phyloP scores from a whole-genome alignment of 2,888 invertebrate genomes.

The Netelia fuscicornis region DNA sequence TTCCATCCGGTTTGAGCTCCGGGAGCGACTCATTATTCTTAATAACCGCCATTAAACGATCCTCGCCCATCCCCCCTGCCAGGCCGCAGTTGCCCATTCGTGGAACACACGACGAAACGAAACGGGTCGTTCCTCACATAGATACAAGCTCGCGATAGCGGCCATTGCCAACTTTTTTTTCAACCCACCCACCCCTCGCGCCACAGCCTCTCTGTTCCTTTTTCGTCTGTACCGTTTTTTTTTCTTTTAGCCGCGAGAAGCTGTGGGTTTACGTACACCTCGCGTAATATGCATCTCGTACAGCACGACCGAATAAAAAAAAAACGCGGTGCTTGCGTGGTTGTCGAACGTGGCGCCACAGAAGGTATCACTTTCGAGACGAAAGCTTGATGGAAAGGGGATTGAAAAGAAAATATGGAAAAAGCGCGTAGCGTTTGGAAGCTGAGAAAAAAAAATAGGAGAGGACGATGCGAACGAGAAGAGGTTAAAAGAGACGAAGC shows the following conservation, averaged over 20 bases:
- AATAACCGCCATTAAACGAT: slow-evolving; percentile 76
- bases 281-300: slow-evolving; percentile 35
- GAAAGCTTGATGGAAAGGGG: slow-evolving; percentile 5
- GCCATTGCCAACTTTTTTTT: slow-evolving; percentile 57
- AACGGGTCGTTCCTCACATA: slow-evolving; percentile 53
- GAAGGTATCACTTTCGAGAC: slow-evolving; percentile 24
- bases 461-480: neutral
- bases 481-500: neutral
- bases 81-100: slow-evolving; percentile 5
- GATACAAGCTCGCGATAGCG: slow-evolving; percentile 60
- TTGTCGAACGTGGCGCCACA: slow-evolving; percentile 19
- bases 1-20: slow-evolving; percentile 70
- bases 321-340: slow-evolving; percentile 1
- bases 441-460: slow-evolving; percentile 11
- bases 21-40: slow-evolving; percentile 78
- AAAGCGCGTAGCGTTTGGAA: slow-evolving; percentile 20
- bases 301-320: neutral
- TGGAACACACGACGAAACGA: slow-evolving; percentile 46
- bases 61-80: neutral
- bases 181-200: neutral
- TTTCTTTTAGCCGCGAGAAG: neutral
- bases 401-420: slow-evolving; percentile 30
- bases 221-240: slow-evolving; percentile 31
- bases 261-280: neutral
- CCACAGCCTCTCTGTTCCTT: slow-evolving; percentile 2